Evolutionary conservation across 2,113 vertebrate genomes (phyloP).

Genomic region (Gymnarchus niloticus): DNA sequence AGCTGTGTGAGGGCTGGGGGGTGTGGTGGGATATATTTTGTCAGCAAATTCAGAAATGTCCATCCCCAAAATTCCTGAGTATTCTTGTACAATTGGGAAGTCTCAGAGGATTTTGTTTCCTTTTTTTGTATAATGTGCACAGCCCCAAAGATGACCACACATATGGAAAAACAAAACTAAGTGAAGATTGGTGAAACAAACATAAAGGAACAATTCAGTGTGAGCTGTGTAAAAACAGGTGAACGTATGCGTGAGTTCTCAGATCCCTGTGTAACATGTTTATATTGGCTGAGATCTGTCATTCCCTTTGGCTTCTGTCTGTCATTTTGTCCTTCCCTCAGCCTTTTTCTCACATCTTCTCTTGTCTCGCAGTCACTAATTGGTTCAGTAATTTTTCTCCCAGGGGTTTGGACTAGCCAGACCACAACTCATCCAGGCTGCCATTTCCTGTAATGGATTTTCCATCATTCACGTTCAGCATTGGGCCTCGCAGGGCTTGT

Average conservation of each 20-base stretch:
- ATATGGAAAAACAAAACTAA: not conserved
- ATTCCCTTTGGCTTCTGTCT: not conserved
- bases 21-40: not conserved
- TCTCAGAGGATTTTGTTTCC: not conserved
- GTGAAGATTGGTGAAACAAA: not conserved
- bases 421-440: not conserved
- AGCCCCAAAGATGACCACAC: not conserved
- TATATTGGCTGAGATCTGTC: not conserved
- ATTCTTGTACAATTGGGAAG: not conserved
- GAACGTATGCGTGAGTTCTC: not conserved
- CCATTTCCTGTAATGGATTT: constrained; percentile 12
- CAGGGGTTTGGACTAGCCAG: not conserved
- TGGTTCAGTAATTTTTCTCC: not conserved
- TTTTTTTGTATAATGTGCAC: not conserved
- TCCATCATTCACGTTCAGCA: not conserved
- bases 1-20: not conserved
- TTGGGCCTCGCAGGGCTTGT: not conserved
- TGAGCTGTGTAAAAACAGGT: not conserved
- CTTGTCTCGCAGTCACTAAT: constrained; percentile 3
- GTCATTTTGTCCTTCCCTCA: not conserved
- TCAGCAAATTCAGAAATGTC: not conserved
- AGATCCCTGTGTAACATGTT: not conserved
- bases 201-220: not conserved
- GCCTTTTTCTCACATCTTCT: not conserved
- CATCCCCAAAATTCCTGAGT: not conserved